A percentile compares a stretch with the other conserved stretches of the same genome.
phyloP scores from a whole-genome alignment of 2,888 invertebrate genomes.

The Lypha dubia region DNA sequence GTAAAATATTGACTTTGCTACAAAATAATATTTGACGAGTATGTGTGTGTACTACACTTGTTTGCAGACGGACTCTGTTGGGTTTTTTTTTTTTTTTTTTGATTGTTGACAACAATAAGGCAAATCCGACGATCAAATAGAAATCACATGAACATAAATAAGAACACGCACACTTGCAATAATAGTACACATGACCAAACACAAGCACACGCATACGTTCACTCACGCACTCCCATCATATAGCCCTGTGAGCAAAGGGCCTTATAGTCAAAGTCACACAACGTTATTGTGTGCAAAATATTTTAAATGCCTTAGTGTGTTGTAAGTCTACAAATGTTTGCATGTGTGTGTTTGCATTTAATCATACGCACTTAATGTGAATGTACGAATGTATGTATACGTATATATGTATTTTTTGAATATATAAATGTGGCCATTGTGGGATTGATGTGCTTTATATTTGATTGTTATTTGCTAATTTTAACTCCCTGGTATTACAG shows the following conservation, averaged over 20 bases:
- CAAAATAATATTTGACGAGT: constrained; percentile 51
- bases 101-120: constrained; percentile 69
- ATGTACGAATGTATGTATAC: no score
- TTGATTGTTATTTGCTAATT: constrained; percentile 73
- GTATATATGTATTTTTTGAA: not conserved
- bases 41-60: constrained; percentile 8
- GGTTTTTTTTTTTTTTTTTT: constrained; percentile 28
- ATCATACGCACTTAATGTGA: no score
- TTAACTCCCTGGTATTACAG: constrained; percentile 61
- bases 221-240: not conserved
- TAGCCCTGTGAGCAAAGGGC: constrained; percentile 22
- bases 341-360: constrained; percentile 7
- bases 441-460: constrained; percentile 66
- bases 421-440: constrained; percentile 3
- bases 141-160: constrained; percentile 20
- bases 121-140: constrained; percentile 67
- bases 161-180: constrained; percentile 8
- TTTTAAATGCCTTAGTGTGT: constrained; percentile 20
- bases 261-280: constrained; percentile 52
- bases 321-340: not conserved
- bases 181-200: not conserved
- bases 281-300: constrained; percentile 34
- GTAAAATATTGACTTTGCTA: constrained; percentile 69
- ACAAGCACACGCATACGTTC: not conserved
- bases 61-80: constrained; percentile 13